Base-by-base conservation (phyloP, 2,888 invertebrate species). In the Cosmorhoe ocellata region DNA sequence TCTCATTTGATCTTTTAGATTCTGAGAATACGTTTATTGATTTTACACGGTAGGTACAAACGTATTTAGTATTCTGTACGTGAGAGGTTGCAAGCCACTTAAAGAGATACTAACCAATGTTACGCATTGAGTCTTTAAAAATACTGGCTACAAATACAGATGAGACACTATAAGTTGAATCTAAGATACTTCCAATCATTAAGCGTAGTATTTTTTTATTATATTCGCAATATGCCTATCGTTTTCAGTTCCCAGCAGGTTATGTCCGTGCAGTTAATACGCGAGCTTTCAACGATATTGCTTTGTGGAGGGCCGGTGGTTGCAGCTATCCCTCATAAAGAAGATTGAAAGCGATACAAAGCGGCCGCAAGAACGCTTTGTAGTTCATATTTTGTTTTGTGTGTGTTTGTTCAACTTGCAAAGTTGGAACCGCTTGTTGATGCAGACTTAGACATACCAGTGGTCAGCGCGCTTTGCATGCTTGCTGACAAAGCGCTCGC, bases 341-440 rank as follows among this genome's bases (percentile, higher is more conserved):
- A 75, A 81, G 82, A 82, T 84, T 83, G 79, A 79, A 81, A 80
- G 73, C 80, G 79, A 80, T 82, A 82, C 86, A 85, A 84, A 85
- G 83, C 79, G 64, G 66, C 85, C 85, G 64, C 86, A 84, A 81
- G 83, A 81, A 81, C 79, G 83, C 84, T 84, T 81, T 84, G 82
- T 77, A 81, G 79, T 75, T 68, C 71, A 81, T 82, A 82, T 84
- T 87, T 84, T 79, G 80, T 76, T 58, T 34, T 44, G 41, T 48
- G 28, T 45, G 73, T 72, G 37, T 49, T 74, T 70, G 51, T 46
- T 51, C 37, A 51, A 52, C 42, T 36, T 30, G 57, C 59, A 61
- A 61, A 64, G 70, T 61, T 58, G 36, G 60, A 60, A 65, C 63
- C 63, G 66, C 66, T 63, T 72, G 70, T 72, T 71, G 61, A 69